Base-by-base conservation (phyloP, 2,797 vertebrate species). In the Gallinago nigripennis region DNA sequence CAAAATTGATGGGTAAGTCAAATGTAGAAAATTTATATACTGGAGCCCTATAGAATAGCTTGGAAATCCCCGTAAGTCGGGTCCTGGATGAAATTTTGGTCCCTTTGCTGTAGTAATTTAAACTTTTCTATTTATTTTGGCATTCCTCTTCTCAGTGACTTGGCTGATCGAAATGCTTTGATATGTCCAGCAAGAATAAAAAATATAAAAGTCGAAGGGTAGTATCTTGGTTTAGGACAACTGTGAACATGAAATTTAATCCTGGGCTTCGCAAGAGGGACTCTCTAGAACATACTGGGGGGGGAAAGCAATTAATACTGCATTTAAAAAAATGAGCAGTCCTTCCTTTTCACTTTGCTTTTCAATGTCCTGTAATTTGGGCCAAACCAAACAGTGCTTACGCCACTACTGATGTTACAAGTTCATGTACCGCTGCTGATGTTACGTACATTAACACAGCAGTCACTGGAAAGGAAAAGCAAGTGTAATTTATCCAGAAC, bases 51-150 rank as follows among this genome's bases (percentile, higher is more conserved):
- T 79, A 96, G 95, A 97, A 96, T 56, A 83, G 84, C 93, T 93
- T 96, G 96, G 94, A 93, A 83, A 95, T 94, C 95, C 91, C 93
- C 77, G 1, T 76, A 95, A 97, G 90, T 91, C 8, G 21, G 65
- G 79, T 91, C 71, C 87, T 94, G 96, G 96, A 73, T 95, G 93
- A 94, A 97, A 96, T 93, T 94, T 81, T 94, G 63, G 92, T 97
- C 95, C 94, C 96, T 94, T 95, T 88, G 91, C 94, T 97, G 73
- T 84, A 97, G 88, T 97, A 97, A 97, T 95, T 97, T 97, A 96
- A 98, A 96, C 91, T 95, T 84, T 78, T 96, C 69, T 98, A 94
- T 98, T 98, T 98, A 96, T 81, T 97, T 98, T 98, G 98, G 98
- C 97, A 91, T 88, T 97, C 86, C 39, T 87, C 78, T 78, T 68